These are phyloP conservation scores for Cryptocephalus primarius DNA, from an alignment of 2,888 invertebrate species.

Conservation along the genomic window DNA sequence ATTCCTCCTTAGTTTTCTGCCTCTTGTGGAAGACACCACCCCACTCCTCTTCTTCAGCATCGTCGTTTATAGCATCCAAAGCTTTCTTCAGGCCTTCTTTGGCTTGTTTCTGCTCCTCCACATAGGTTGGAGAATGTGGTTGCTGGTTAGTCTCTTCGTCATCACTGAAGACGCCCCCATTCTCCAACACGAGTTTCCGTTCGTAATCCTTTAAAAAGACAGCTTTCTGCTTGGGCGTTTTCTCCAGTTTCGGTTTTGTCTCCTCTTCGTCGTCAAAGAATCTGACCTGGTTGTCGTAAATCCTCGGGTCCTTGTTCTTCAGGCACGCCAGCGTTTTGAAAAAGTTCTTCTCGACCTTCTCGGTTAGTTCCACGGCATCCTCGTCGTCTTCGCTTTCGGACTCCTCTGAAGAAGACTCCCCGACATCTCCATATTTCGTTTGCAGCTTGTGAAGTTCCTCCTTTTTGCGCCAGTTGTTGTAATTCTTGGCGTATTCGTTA, in stretches of 20 bases:
- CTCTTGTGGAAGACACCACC: conserved; percentile 46
- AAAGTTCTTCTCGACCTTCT: conserved; percentile 74
- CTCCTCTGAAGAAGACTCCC: conserved; percentile 37
- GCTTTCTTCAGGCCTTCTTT: conserved; percentile 52
- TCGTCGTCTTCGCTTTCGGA: conserved; percentile 53
- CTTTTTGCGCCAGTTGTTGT: conserved; percentile 73
- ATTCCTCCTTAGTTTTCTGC: conserved; percentile 43
- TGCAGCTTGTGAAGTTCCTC: conserved; percentile 77
- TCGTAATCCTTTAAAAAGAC: conserved; percentile 71
- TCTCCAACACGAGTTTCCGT: conserved; percentile 59
- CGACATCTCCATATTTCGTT: conserved; percentile 57
- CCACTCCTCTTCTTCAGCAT: conserved; percentile 41
- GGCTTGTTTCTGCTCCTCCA: conserved; percentile 55
- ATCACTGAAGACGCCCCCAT: conserved; percentile 46
- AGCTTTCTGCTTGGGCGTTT: conserved; percentile 41
- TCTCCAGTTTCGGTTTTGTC: conserved; percentile 8
- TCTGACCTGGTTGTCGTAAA: conserved; percentile 65
- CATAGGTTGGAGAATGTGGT: conserved; percentile 42
- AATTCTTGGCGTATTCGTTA: conserved; percentile 72
- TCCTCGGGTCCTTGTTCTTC: conserved; percentile 80
- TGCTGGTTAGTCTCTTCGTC: conserved; percentile 30
- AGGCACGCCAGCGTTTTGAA: conserved; percentile 74
- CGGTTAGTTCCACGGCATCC: conserved; percentile 47
- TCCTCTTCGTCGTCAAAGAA: conserved; percentile 46
- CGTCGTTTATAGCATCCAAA: conserved; percentile 35